Conservation (phyloP, 1,140 invertebrate species). For the Riptortus pedestris region DNA sequence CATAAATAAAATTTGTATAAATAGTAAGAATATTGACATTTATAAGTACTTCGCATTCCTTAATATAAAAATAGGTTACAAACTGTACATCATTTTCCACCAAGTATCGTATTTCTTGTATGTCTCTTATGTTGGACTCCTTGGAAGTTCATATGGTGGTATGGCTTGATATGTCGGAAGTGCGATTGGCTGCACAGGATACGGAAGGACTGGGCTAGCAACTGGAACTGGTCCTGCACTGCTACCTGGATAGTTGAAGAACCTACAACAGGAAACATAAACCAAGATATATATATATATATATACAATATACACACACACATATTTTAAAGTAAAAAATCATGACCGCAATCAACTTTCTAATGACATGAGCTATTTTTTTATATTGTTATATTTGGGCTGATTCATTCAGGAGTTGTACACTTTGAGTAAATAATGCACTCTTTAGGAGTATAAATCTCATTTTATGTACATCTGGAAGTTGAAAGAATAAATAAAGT, state of each 20-base stretch:
- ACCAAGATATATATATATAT: no score
- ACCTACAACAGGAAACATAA: constrained; percentile 21
- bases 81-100: no score
- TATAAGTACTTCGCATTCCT: no score
- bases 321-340: background rate
- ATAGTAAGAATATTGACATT: no score
- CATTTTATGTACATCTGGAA: no score
- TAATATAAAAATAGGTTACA: no score
- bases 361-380: background rate
- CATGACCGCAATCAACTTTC: background rate
- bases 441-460: background rate
- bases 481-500: no score
- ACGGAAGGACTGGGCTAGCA: background rate
- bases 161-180: background rate
- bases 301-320: no score
- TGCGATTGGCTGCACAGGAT: constrained; percentile 3
- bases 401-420: background rate
- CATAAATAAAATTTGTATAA: no score
- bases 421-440: background rate
- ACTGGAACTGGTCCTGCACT: background rate
- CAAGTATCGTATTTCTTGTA: no score
- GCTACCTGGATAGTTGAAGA: constrained; percentile 18
- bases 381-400: background rate
- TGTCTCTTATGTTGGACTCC: background rate
- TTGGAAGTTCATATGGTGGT: constrained; percentile 7